These are phyloP conservation scores for Saccostrea cuccullata DNA, from an alignment of 1,140 invertebrate species.

Conservation along the genomic window DNA sequence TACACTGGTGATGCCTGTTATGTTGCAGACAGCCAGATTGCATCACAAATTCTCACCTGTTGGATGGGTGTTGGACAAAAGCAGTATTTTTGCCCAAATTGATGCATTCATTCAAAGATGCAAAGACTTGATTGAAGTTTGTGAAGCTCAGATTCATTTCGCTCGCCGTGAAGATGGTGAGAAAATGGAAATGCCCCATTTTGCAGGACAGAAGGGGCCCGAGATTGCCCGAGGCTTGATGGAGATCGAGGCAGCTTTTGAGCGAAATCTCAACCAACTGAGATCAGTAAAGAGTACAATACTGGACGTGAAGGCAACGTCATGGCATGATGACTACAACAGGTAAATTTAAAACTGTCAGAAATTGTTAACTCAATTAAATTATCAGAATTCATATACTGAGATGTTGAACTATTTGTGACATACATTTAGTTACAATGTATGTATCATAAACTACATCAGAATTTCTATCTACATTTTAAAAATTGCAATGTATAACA, in stretches of 20 bases:
- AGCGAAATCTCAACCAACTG: conserved; percentile 83
- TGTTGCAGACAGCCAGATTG: conserved; percentile 73
- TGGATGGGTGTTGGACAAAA: conserved; percentile 86
- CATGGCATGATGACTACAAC: conserved; percentile 88
- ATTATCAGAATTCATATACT: no score
- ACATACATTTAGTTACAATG: no score
- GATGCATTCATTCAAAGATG: conserved; percentile 91
- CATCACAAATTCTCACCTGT: conserved; percentile 78
- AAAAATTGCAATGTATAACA: no score
- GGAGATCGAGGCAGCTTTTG: conserved; percentile 87
- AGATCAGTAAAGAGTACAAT: conserved; percentile 83
- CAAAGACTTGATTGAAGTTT: conserved; percentile 89
- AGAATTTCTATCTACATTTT: no score
- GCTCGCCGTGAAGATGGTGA: conserved; percentile 77
- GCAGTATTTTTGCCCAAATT: conserved; percentile 90
- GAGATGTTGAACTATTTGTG: no score
- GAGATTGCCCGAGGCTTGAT: conserved; percentile 86
- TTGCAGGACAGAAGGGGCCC: conserved; percentile 81
- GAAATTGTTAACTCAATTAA: not conserved
- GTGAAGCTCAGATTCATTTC: conserved; percentile 81
- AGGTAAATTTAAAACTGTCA: conserved; percentile 69
- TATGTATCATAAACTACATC: no score
- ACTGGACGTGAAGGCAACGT: conserved; percentile 85
- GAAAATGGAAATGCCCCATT: conserved; percentile 77
- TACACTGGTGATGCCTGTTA: not conserved